phyloP scores from a whole-genome alignment of 1,140 invertebrate species.

The Papilio xuthus region DNA sequence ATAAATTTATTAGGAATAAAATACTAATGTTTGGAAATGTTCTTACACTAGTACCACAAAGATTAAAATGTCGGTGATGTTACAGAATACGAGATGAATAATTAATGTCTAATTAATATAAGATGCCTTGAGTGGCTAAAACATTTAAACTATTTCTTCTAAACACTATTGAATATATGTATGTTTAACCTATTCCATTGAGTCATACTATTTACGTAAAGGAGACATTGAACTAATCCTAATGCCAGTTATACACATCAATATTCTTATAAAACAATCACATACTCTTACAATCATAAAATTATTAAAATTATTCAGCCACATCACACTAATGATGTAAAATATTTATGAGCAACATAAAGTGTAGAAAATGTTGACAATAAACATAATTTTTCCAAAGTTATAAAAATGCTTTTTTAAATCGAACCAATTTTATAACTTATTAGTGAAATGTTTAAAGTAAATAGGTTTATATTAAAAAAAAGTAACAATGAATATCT shows the following conservation, averaged over 20 bases:
- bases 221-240: constrained; percentile 1
- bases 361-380: not conserved
- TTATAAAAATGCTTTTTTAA: not conserved
- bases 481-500: not conserved
- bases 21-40: constrained; percentile 46
- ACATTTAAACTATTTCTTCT: not conserved
- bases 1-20: constrained; percentile 43
- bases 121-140: not conserved
- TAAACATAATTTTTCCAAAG: constrained; percentile 10
- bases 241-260: constrained; percentile 20
- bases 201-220: constrained; percentile 4
- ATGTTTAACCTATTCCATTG: not conserved
- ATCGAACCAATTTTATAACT: not conserved
- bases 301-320: not conserved
- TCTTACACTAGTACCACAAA: constrained; percentile 35
- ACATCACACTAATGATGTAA: not conserved
- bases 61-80: constrained; percentile 14
- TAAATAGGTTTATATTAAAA: constrained; percentile 6
- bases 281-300: constrained; percentile 9
- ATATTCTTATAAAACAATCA: constrained; percentile 20
- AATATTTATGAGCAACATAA: constrained; percentile 7
- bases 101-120: constrained; percentile 12
- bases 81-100: constrained; percentile 3
- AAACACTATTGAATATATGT: not conserved
- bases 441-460: not conserved